Evolutionary conservation across 1,140 invertebrate genomes (phyloP), one percentile per base, ranked within the genome.

Genomic region (Meloidogyne exigua): DNA sequence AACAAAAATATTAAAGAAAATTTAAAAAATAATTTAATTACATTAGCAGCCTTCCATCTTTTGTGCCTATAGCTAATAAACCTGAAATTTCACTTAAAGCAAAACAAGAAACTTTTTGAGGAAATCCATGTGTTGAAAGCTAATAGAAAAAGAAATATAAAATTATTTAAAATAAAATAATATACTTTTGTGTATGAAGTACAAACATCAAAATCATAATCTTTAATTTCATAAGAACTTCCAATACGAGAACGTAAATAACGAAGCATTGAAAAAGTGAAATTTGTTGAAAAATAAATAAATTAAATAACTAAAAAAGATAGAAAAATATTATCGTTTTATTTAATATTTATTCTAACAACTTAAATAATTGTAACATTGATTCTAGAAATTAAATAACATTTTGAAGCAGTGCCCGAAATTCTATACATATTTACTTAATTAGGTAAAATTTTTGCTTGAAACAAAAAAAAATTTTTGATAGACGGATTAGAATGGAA

Each of bases 71-170:
- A 7, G 79, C 78, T 4, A 80, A 44, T 28, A 74, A 63, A 11
- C 79, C 79, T 23, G 49, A 44, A 10, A 9, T 23, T 44, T 80
- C 72, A 70, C 80, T 77, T 5, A 77, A 25, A 49, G 23, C 68
- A 49, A 80, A 74, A 36, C 78, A 80, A 68, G 72, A 74, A 15
- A 67, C 70, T 76, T 76, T 80, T 49, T 80, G 79, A 25, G 79
- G 79, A 67, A 80, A 80, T 68, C 79, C 79, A 70, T 80, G 74
- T n/a, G 71, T 44, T 15, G 73, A 15, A 68, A 81, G 28, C 79
- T 80, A 3, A 26, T 12, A 21, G 57, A 69, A 36, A 12, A 66
- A 76, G 26, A 65, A 73, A 32, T 26, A 36, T 26, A 32, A 32
- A 32, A n/a, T 63, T 28, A 71, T 68, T 68, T 0, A 32, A 32